These are phyloP conservation scores for Pocillopora grandis DNA, from an alignment of 92 coral and sea anemone species.

Conservation along the genomic window DNA sequence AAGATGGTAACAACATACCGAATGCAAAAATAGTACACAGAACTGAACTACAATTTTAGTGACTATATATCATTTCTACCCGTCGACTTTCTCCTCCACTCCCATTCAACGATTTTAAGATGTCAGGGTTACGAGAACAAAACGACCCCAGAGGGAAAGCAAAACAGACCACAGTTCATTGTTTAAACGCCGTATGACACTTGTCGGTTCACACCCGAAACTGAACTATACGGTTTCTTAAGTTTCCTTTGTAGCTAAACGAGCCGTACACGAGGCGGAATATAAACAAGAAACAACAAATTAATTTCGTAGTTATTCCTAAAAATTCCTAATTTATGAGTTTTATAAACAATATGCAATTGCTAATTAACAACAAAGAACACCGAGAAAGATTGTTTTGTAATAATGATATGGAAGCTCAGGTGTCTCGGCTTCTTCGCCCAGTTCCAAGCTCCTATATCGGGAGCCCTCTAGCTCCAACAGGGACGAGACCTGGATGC, in stretches of 20 bases:
- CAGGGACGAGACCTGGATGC: too few species aligned
- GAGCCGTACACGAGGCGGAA: not conserved
- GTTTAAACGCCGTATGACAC: not conserved
- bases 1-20: not conserved
- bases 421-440: too few species aligned
- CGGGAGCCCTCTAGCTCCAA: too few species aligned
- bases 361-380: not conserved
- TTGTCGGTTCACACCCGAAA: not conserved
- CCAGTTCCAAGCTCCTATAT: too few species aligned
- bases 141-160: not conserved
- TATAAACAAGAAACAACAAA: not conserved
- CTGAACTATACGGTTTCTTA: not conserved
- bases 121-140: not conserved
- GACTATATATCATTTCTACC: too few species aligned
- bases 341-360: not conserved
- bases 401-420: too few species aligned
- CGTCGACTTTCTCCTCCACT: not conserved
- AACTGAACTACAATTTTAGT: too few species aligned
- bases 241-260: not conserved
- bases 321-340: not conserved
- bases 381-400: not conserved
- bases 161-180: not conserved
- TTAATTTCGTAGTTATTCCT: not conserved
- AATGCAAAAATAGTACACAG: not conserved
- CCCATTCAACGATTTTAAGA: not conserved